Percentiles rank a stretch among this genome's conserved stretches.
phyloP scores from a whole-genome alignment of 2,888 invertebrate genomes.

The Gibbula magus region DNA sequence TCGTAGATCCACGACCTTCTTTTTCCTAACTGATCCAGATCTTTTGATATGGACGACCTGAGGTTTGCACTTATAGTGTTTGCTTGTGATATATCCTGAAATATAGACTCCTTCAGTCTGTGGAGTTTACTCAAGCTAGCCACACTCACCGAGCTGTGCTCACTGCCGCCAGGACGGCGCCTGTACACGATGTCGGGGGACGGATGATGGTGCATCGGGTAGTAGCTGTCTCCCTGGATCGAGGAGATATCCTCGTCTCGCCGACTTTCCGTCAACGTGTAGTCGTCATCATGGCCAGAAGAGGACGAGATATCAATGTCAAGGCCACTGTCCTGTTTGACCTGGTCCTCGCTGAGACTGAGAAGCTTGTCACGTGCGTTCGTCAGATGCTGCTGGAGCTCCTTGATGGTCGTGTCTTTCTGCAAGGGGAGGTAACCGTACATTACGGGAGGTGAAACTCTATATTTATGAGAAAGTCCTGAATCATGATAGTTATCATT shows the following conservation, averaged over 20 bases:
- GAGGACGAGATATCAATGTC: conserved; percentile 49
- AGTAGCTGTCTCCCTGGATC: conserved; percentile 23
- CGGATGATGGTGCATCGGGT: conserved; percentile 32
- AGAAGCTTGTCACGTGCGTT: conserved; percentile 53
- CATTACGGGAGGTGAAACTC: no score
- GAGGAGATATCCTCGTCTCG: conserved; percentile 20
- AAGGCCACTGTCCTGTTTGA: conserved; percentile 53
- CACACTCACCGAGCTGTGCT: conserved; percentile 30
- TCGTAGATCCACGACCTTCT: conserved; percentile 30
- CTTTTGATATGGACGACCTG: conserved; percentile 43
- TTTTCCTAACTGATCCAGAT: conserved; percentile 34
- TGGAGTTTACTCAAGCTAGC: conserved; percentile 26
- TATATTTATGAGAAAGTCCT: no score
- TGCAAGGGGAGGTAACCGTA: conserved; percentile 38
- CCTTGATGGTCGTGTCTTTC: conserved; percentile 58
- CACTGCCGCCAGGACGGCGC: conserved; percentile 9
- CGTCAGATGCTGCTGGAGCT: conserved; percentile 55
- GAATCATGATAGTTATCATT: no score
- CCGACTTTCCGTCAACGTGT: conserved; percentile 32
- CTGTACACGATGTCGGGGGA: conserved; percentile 17
- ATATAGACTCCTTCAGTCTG: conserved; percentile 40
- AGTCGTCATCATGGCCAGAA: conserved; percentile 33
- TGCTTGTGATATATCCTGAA: conserved; percentile 48
- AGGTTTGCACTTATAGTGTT: conserved; percentile 47
- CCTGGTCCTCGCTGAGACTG: conserved; percentile 45